Evolutionary conservation across 2,888 invertebrate genomes (phyloP), one percentile per base, ranked within the genome.

Genomic region (Parochlus steinenii): DNA sequence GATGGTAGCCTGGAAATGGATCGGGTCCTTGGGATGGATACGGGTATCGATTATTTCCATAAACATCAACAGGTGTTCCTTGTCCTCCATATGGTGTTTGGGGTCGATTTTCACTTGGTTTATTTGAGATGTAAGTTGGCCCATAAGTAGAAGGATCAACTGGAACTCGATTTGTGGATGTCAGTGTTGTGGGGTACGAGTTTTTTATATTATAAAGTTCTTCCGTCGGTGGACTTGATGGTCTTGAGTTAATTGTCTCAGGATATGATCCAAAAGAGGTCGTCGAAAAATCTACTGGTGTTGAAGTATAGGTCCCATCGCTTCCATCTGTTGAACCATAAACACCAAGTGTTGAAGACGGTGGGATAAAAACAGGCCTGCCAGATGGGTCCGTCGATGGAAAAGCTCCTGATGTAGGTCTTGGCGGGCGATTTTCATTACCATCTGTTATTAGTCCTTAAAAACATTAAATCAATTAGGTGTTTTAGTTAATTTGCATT

Each of bases 1-100:
- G 28, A 18, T 34, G 34, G 18, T 34, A 34, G 10, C 16, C 28
- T 10, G 34, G 34, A 20, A 34, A 34, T 3, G 34, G 34, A 28
- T 34, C 34, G 12, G 34, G 34, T 16, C 20, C 28, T 8, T n/a
- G n/a, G n/a, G n/a, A n/a, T n/a, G 12, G 29, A 17, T 4, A 17
- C 5, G 17, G 17, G 10, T 18, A 19, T 17, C 5, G 30, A 19
- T 6, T 30, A 11, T 7, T 8, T 7, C n/a, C 19, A 8, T 7
- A 22, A 11, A 30, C 30, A 30, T 30, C 30, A n/a, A n/a, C n/a
- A 17, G 30, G 30, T 14, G 12, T 16, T 19, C 20, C 30, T 7
- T 18, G 11, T n/a, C 20, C 20, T 19, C 16, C 14, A 16, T 27
- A 22, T 15, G 12, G 18, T 3, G n/a, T 14, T n/a, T 25, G 6